A percentile compares a stretch with the other conserved stretches of the same genome.
Conservation (phyloP, 2,888 invertebrate species). For the Philereme transversata region DNA sequence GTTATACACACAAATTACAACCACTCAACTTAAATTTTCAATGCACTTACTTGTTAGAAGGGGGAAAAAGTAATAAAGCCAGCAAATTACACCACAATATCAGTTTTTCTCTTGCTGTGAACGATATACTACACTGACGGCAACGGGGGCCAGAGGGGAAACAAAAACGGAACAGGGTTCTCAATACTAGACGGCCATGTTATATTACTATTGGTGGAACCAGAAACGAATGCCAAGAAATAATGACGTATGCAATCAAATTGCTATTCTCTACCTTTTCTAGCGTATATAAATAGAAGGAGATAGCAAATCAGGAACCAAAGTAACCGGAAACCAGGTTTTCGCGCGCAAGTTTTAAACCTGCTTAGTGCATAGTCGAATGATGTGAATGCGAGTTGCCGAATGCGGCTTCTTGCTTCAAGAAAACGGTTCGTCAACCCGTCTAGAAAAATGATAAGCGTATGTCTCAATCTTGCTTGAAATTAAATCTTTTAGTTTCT, state of each 20-base stretch:
- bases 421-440: too few species aligned
- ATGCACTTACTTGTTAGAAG: conserved; percentile 83
- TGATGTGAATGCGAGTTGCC: too few species aligned
- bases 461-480: too few species aligned
- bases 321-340: conserved; percentile 41
- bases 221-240: conserved; percentile 32
- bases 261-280: conserved; percentile 20
- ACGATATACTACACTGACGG: conserved; percentile 83
- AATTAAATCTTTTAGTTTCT: too few species aligned
- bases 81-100: conserved; percentile 82
- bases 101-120: conserved; percentile 83
- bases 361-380: not conserved
- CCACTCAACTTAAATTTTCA: conserved; percentile 63
- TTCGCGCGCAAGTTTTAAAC: conserved; percentile 32
- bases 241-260: conserved; percentile 20
- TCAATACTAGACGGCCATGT: conserved; percentile 71
- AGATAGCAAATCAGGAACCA: conserved; percentile 27
- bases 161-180: conserved; percentile 84
- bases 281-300: conserved; percentile 13
- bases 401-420: too few species aligned
- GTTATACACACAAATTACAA: conserved; percentile 56
- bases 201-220: conserved; percentile 48
- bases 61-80: conserved; percentile 81
- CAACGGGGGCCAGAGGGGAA: conserved; percentile 82
- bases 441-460: too few species aligned